phyloP scores from a whole-genome alignment of 1,140 invertebrate genomes.

The Heliothis virescens region DNA sequence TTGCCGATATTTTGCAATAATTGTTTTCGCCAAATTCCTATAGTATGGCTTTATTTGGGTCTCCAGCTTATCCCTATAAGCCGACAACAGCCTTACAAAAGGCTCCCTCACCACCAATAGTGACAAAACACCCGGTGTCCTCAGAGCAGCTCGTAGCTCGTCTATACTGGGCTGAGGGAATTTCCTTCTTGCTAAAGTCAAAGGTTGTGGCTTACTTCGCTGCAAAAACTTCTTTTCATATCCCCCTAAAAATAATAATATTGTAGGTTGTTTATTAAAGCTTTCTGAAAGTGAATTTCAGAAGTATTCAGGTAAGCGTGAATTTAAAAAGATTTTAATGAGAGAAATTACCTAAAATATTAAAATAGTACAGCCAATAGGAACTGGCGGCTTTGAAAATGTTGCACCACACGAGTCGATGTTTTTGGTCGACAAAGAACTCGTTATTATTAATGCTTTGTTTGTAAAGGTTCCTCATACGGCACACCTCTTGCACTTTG shows the following conservation, averaged over 20 bases:
- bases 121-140: conserved; percentile 87
- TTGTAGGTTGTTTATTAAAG: conserved; percentile 32
- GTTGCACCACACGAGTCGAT: conserved; percentile 92
- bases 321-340: too few species aligned
- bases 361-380: conserved; percentile 93
- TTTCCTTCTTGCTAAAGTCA: conserved; percentile 87
- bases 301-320: too few species aligned
- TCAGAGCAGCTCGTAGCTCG: conserved; percentile 84
- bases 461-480: conserved; percentile 54
- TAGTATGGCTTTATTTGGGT: conserved; percentile 90
- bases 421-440: conserved; percentile 90
- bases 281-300: neutral
- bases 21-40: conserved; percentile 89
- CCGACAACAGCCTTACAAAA: conserved; percentile 95
- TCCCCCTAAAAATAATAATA: conserved; percentile 79
- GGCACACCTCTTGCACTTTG: conserved; percentile 68
- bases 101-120: conserved; percentile 96
- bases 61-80: conserved; percentile 96
- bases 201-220: conserved; percentile 86
- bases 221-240: conserved; percentile 88
- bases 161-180: conserved; percentile 87
- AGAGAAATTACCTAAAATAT: conserved; percentile 87
- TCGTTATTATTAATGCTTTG: conserved; percentile 87
- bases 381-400: conserved; percentile 93
- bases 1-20: conserved; percentile 87